A percentile compares a stretch with the other conserved stretches of the same genome.
Conservation (phyloP, 2,113 vertebrate genomes). For the Oreochromis spilurus region DNA sequence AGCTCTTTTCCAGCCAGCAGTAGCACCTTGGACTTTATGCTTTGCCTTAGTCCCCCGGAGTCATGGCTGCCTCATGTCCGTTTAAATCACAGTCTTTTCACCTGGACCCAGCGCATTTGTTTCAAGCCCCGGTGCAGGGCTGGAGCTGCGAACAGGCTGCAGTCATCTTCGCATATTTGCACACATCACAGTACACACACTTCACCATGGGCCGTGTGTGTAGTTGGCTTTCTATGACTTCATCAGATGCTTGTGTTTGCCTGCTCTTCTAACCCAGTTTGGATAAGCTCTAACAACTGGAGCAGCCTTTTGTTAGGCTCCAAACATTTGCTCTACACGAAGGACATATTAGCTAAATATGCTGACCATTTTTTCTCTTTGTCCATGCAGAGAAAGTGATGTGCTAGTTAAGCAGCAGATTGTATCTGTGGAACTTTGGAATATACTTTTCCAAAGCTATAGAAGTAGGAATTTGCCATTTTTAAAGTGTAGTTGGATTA, state of each 20-base stretch:
- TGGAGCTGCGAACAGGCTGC: slow-evolving; percentile 23
- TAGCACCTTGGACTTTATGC: slow-evolving; percentile 6
- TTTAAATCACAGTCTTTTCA: slow-evolving; percentile 19
- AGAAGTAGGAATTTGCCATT: background rate
- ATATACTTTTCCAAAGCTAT: background rate
- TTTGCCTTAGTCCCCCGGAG: background rate
- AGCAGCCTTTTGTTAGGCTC: background rate
- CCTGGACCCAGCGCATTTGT: background rate
- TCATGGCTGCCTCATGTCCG: background rate
- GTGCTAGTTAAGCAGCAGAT: background rate
- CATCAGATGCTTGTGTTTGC: slow-evolving; percentile 6
- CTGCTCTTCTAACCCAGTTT: slow-evolving; percentile 17
- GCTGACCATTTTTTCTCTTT: background rate
- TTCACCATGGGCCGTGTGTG: slow-evolving; percentile 2
- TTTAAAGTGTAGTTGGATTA: background rate
- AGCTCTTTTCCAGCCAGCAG: slow-evolving; percentile 21
- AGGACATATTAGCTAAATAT: background rate
- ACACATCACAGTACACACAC: slow-evolving; percentile 10
- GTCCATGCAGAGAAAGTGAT: background rate
- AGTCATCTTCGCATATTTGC: slow-evolving; percentile 34
- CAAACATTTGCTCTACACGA: background rate
- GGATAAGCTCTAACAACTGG: background rate
- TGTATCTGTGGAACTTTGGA: background rate
- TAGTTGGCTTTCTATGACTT: background rate
- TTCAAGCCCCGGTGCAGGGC: background rate